A percentile compares a stretch with the other conserved stretches of the same genome.
phyloP scores from a whole-genome alignment of 2,797 vertebrate genomes.

The Sylvilagus floridanus region DNA sequence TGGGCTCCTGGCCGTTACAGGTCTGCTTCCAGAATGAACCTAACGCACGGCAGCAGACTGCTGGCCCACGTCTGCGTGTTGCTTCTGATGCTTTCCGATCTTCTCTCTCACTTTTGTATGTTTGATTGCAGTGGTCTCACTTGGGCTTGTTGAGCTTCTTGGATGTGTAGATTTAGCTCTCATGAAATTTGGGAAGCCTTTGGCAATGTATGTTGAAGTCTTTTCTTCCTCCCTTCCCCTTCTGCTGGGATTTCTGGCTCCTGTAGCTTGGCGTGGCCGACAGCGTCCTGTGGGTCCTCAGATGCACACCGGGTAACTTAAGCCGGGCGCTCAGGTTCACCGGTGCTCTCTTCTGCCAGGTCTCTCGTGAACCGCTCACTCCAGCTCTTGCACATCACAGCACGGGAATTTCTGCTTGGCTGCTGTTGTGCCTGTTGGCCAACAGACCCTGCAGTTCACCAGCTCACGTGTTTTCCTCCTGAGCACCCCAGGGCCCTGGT shows the following conservation, averaged over 20 bases:
- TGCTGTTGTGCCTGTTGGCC: not conserved
- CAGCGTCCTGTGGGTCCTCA: not conserved
- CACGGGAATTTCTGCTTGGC: not conserved
- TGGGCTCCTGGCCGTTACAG: no score
- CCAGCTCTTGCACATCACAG: not conserved
- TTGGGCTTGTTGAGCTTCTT: not conserved
- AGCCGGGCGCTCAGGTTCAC: not conserved
- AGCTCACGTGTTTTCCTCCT: not conserved
- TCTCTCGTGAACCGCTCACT: constrained; percentile 2
- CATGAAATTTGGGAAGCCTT: not conserved
- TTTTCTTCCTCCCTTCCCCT: no score
- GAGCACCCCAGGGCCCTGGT: not conserved
- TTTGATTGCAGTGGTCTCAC: not conserved
- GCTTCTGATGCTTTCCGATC: not conserved
- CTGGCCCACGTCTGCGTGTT: not conserved
- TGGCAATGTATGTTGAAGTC: not conserved
- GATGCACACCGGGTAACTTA: not conserved
- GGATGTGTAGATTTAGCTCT: not conserved
- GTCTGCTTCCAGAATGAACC: no score
- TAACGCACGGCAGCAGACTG: no score
- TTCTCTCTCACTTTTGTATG: not conserved
- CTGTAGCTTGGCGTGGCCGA: not conserved
- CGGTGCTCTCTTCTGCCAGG: not conserved
- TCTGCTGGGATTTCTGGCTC: not conserved
- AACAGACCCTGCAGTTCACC: not conserved